Conservation (phyloP, 2,113 vertebrate species). For the Motacilla tschutschensis region DNA sequence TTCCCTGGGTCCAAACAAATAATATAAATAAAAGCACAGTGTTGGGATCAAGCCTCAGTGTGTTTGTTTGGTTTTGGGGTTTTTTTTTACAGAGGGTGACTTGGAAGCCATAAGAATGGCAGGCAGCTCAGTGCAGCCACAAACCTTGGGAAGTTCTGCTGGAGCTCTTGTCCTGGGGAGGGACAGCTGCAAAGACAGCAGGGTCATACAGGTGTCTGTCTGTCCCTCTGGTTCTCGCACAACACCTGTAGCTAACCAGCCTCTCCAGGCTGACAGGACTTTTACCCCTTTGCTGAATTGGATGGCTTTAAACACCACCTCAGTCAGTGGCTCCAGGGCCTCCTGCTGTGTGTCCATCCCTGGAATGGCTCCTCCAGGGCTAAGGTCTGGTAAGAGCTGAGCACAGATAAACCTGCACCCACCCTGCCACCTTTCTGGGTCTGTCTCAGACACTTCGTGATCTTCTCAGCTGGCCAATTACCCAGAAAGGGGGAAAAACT, state of each 20-base stretch:
- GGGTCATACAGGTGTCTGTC: not conserved
- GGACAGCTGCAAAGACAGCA: not conserved
- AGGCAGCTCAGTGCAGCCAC: not conserved
- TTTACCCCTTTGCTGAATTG: not conserved
- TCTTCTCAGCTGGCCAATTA: not conserved
- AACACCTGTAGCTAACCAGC: fast-evolving
- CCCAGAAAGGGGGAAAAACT: not conserved
- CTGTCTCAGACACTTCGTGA: not conserved
- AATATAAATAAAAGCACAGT: slow-evolving; percentile 37
- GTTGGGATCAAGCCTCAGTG: not conserved
- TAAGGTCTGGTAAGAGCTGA: not conserved
- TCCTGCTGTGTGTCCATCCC: not conserved
- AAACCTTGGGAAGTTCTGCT: not conserved
- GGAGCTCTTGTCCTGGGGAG: fast-evolving
- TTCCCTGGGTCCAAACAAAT: slow-evolving; percentile 4
- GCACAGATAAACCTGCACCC: not conserved
- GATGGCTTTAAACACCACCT: not conserved
- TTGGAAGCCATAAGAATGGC: not conserved
- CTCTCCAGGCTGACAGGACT: not conserved
- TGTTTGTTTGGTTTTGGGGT: not conserved
- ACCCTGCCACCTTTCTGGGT: not conserved
- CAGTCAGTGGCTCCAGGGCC: not conserved
- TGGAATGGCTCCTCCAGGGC: not conserved
- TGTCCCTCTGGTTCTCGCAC: not conserved
- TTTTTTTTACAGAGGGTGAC: not conserved